phyloP scores from a whole-genome alignment of 1,140 invertebrate genomes.

The Nephila pilipes region DNA sequence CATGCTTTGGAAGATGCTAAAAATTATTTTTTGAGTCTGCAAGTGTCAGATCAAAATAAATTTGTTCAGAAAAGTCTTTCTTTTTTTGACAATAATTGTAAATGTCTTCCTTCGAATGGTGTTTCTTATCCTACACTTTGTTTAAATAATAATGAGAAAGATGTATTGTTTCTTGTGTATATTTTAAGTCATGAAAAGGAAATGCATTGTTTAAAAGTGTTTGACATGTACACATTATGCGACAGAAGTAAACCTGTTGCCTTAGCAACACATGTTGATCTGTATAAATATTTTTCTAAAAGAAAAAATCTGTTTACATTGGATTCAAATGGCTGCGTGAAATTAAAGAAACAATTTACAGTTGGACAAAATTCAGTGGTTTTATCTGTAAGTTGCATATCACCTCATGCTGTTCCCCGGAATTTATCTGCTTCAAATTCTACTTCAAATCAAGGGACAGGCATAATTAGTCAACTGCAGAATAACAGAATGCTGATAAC shows the following conservation, averaged over 20 bases:
- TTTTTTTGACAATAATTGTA: background rate
- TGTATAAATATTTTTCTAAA: conserved; percentile 25
- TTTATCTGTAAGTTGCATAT: background rate
- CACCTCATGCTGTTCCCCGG: background rate
- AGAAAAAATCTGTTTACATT: conserved; percentile 7
- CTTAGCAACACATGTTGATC: background rate
- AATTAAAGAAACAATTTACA: background rate
- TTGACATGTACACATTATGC: background rate
- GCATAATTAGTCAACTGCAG: no score
- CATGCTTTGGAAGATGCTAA: background rate
- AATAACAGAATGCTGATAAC: no score
- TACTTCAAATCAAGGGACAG: background rate
- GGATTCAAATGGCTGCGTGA: background rate
- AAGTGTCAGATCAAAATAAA: background rate
- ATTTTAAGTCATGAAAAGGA: background rate
- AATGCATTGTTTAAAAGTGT: conserved; percentile 9
- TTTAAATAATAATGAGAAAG: conserved; percentile 12
- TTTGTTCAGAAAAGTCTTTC: background rate
- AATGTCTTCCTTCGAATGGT: background rate
- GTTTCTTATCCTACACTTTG: background rate
- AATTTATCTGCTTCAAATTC: background rate
- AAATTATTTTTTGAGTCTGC: background rate
- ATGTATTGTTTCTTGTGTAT: background rate
- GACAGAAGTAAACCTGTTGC: no score
- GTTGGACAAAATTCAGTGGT: background rate